These are phyloP conservation scores for Hirudo medicinalis DNA, from an alignment of 1,140 invertebrate species.

Conservation along the genomic window DNA sequence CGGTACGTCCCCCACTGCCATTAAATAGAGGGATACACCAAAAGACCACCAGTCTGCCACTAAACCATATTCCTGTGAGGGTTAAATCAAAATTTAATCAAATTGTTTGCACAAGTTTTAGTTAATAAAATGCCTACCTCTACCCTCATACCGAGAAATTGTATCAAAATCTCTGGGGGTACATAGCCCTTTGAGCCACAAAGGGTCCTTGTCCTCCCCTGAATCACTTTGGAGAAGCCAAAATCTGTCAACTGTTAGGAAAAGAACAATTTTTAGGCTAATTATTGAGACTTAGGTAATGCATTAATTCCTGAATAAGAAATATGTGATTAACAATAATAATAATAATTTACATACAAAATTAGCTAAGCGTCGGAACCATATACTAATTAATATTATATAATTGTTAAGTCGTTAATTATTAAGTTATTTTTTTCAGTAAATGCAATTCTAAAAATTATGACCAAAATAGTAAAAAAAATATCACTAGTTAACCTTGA, in stretches of 20 bases:
- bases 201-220: background rate
- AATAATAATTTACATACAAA: background rate
- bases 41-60: background rate
- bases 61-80: background rate
- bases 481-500: background rate
- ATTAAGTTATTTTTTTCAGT: too few relatives aligned
- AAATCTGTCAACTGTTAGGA: constrained; percentile 2
- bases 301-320: background rate
- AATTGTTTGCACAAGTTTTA: too few relatives aligned
- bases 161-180: background rate
- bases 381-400: too few relatives aligned
- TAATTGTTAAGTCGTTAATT: too few relatives aligned
- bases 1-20: background rate
- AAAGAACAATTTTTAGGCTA: background rate
- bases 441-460: too few relatives aligned
- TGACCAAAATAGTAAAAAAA: too few relatives aligned
- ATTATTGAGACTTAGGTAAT: background rate
- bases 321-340: background rate
- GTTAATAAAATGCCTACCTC: too few relatives aligned
- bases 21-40: background rate
- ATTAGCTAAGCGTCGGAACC: too few relatives aligned
- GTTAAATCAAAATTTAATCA: too few relatives aligned
- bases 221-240: background rate
- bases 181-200: background rate
- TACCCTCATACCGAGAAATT: background rate